These are phyloP conservation scores for Morelia viridis DNA, from an alignment of 2,797 vertebrate species.

Conservation along the genomic window DNA sequence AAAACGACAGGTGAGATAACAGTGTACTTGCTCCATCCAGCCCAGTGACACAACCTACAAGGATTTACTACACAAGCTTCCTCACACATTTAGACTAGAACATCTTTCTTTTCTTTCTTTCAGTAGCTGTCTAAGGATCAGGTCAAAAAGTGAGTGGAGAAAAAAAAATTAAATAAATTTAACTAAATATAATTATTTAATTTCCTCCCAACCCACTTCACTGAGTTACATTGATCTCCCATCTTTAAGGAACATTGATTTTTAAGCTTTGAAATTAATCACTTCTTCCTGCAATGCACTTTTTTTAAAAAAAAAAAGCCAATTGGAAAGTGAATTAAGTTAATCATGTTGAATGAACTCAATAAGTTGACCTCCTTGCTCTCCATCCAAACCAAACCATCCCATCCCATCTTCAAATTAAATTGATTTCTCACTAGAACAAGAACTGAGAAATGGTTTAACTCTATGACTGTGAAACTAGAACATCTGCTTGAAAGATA, in stretches of 20 bases:
- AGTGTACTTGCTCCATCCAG: background rate
- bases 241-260: background rate
- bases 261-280: background rate
- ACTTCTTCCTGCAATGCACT: background rate
- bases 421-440: background rate
- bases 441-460: background rate
- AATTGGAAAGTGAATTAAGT: background rate
- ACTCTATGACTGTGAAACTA: background rate
- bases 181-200: background rate
- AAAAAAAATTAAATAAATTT: background rate
- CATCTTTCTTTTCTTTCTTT: background rate
- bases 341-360: background rate
- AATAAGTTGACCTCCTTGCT: background rate
- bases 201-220: background rate
- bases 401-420: background rate
- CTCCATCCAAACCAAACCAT: background rate
- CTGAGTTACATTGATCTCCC: background rate
- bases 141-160: background rate
- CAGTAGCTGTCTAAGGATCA: background rate
- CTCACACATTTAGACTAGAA: background rate
- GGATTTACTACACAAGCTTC: background rate
- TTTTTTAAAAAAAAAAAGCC: background rate
- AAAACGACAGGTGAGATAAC: no score
- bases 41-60: background rate
- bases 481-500: background rate